Base-by-base conservation (phyloP, 2,888 invertebrate species). In the Thereva unica region DNA sequence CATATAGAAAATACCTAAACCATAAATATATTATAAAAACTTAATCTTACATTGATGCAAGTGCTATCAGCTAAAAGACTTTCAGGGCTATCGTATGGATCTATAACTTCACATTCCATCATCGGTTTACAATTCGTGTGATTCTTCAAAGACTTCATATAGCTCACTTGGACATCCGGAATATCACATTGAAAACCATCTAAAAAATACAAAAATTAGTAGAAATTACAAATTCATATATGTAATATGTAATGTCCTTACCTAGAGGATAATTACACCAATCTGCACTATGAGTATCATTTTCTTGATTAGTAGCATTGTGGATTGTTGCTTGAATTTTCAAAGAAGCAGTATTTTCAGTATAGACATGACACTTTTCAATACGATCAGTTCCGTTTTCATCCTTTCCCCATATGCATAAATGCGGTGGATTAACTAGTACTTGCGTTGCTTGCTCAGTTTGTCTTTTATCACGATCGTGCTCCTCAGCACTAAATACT, bases 251-350 rank as follows among this genome's bases (percentile, higher is more conserved):
- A 55, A 76, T 74, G 12, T 72, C 78, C 77, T 80, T 80, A 82
- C 85, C 82, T 71, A 87, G 77, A 4, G 86, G 85, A 80, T 90
- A 91, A 68, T 85, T 86, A 78, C 91, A 92, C 85, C 88, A 89
- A 67, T 83, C 83, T 0, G 75, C 77, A 41, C 75, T 76, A 47
- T 80, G 78, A 0, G 80, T 80, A 38, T 76, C 77, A 63, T 77
- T 77, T 45, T 82, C 77, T 42, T 78, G 72, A 69, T 80, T 80
- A 35, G 80, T 76, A 0, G 84, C 82, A 3, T 84, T 82, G n/a
- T 81, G 78, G 69, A 88, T 75, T 8, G 83, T 84, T 0, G 85
- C 82, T 52, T 84, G 82, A 38, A 88, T 79, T 9, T 81, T 76
- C 52, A 88, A 80, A 38, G 79, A 82, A 42, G 78, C 77, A 0